Evolutionary conservation across 2,797 vertebrate species (phyloP).

Genomic region (Anguilla pacifica): DNA sequence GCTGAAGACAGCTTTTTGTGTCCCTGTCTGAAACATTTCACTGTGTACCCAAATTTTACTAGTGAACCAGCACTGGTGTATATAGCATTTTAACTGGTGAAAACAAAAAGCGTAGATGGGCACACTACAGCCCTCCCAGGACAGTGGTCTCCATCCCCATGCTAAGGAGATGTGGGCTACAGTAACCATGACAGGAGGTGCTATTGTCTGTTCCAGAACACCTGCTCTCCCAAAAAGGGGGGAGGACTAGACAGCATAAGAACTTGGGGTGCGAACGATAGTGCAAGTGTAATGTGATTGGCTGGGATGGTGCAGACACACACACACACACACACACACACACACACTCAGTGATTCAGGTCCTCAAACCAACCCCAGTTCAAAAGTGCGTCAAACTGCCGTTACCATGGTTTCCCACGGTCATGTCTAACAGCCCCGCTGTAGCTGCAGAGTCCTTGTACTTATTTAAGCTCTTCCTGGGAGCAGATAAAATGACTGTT

Average conservation of each 20-base stretch:
- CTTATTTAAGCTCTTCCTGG: background rate
- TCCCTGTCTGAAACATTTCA: background rate
- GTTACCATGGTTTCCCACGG: constrained; percentile 33
- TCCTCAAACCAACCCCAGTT: background rate
- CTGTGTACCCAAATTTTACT: background rate
- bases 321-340: background rate
- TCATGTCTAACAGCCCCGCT: background rate
- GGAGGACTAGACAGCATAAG: too few relatives aligned
- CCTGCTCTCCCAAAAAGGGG: background rate
- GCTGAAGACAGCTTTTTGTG: background rate
- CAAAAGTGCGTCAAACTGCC: constrained; percentile 5
- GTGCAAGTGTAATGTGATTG: background rate
- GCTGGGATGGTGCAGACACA: background rate
- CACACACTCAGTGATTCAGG: background rate
- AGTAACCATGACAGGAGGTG: background rate
- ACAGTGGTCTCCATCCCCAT: background rate
- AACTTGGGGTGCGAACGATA: background rate
- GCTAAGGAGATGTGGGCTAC: background rate
- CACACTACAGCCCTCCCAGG: too few relatives aligned
- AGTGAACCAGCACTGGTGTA: background rate
- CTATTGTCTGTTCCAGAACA: background rate
- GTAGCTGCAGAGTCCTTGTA: background rate
- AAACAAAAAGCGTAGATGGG: background rate
- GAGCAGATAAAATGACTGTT: background rate
- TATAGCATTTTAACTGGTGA: background rate